Evolutionary conservation across 2,113 vertebrate genomes (phyloP).

Genomic region (Melospiza melodia): DNA sequence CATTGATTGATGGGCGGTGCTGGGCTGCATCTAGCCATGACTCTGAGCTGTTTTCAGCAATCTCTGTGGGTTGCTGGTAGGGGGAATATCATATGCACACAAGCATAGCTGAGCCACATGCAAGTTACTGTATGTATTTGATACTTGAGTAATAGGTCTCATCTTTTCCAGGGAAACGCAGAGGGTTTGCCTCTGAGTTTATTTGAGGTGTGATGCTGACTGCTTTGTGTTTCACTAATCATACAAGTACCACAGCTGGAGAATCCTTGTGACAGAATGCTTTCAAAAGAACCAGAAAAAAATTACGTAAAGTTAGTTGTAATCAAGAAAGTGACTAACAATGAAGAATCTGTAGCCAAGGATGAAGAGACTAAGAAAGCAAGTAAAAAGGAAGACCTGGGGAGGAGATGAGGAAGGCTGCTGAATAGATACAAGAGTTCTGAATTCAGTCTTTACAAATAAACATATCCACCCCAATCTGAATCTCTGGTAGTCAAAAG

Average conservation of each 20-base stretch:
- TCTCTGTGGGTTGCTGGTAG: not conserved
- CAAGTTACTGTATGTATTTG: not conserved
- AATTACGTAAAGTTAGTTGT: not conserved
- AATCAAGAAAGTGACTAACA: not conserved
- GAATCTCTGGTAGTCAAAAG: not conserved
- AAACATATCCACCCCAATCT: not conserved
- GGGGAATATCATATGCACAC: not conserved
- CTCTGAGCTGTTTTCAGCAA: not conserved
- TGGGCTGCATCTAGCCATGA: not conserved
- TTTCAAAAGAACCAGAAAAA: not conserved
- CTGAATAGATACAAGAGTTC: not conserved
- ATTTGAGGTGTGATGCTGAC: not conserved
- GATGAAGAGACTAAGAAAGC: not conserved
- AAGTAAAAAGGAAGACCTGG: not conserved
- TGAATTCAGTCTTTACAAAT: not conserved
- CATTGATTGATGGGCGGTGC: not conserved
- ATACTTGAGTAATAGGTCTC: not conserved
- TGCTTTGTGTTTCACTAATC: not conserved
- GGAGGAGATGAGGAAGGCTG: not conserved
- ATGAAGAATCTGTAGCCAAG: not conserved
- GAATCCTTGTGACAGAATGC: not conserved
- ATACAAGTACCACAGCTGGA: not conserved
- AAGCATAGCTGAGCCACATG: not conserved
- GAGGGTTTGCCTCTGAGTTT: not conserved
- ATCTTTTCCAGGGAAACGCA: not conserved